A percentile compares a stretch with the other conserved stretches of the same genome.
Evolutionary conservation across 2,888 invertebrate species (phyloP).

Genomic region (Eristalis intricaria): DNA sequence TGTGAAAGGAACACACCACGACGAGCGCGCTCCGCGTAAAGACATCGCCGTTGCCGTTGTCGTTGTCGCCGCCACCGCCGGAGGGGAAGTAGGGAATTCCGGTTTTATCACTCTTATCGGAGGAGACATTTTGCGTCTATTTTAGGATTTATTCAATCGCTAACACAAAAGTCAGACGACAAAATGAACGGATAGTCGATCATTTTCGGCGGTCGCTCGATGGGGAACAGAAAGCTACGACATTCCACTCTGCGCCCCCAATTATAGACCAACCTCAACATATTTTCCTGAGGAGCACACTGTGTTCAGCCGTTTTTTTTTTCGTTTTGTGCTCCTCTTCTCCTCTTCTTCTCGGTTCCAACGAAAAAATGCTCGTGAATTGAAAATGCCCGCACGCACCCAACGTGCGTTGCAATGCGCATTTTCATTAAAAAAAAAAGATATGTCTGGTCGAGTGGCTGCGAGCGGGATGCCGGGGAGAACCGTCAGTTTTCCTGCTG

Average conservation of each 20-base stretch:
- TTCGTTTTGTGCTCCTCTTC: neutral
- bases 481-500: slow-evolving; percentile 5
- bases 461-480: neutral
- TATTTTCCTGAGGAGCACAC: slow-evolving; percentile 50
- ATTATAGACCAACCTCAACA: slow-evolving; percentile 69
- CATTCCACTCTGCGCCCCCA: slow-evolving; percentile 54
- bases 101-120: slow-evolving; percentile 65
- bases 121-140: slow-evolving; percentile 50
- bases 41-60: neutral
- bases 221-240: neutral
- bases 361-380: slow-evolving; percentile 31
- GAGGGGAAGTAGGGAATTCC: slow-evolving; percentile 35
- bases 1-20: slow-evolving; percentile 26
- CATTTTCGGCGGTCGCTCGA: neutral
- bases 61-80: no score
- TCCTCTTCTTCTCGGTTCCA: neutral
- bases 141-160: slow-evolving; percentile 40
- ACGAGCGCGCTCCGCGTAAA: neutral
- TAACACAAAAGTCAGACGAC: slow-evolving; percentile 15
- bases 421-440: slow-evolving; percentile 51
- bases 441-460: neutral
- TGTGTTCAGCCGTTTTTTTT: slow-evolving; percentile 28
- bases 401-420: slow-evolving; percentile 44
- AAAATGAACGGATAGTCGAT: slow-evolving; percentile 7
- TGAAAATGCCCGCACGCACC: slow-evolving; percentile 66